These are phyloP conservation scores for Pelvicachromis taeniatus DNA, from an alignment of 2,113 vertebrate species.

Conservation along the genomic window DNA sequence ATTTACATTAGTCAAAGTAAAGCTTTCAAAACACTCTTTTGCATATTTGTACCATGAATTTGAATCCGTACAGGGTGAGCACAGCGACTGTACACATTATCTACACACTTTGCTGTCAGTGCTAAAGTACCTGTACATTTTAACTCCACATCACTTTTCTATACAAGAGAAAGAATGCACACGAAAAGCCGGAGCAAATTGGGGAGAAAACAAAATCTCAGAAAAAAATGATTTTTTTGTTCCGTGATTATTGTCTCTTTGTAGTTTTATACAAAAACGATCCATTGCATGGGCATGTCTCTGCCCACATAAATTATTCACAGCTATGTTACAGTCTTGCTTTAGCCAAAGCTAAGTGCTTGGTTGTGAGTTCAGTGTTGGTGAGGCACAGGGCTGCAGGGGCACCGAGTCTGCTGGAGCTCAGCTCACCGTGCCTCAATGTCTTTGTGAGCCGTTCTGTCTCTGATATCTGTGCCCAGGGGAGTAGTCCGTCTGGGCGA, in stretches of 20 bases:
- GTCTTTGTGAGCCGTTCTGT: slow-evolving; percentile 92
- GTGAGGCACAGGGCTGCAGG: slow-evolving; percentile 45
- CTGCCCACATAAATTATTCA: slow-evolving; percentile 65
- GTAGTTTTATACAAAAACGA: slow-evolving; percentile 64
- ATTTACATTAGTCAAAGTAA: slow-evolving; percentile 98
- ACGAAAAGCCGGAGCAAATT: slow-evolving; percentile 65
- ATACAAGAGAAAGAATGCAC: slow-evolving; percentile 77
- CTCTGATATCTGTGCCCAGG: slow-evolving; percentile 87
- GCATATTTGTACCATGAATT: slow-evolving; percentile 96
- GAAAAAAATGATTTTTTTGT: slow-evolving; percentile 69
- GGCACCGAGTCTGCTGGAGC: background rate
- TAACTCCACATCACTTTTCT: slow-evolving; percentile 60
- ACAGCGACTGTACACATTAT: slow-evolving; percentile 83
- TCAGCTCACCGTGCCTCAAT: slow-evolving; percentile 89
- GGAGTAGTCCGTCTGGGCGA: slow-evolving; percentile 96
- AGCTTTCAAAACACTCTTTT: slow-evolving; percentile 98
- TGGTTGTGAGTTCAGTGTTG: slow-evolving; percentile 59
- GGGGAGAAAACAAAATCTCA: slow-evolving; percentile 60
- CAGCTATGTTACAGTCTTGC: slow-evolving; percentile 72
- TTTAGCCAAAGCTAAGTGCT: slow-evolving; percentile 71
- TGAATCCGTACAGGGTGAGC: slow-evolving; percentile 80
- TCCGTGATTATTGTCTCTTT: slow-evolving; percentile 43
- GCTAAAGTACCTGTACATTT: slow-evolving; percentile 63
- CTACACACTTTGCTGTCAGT: slow-evolving; percentile 78
- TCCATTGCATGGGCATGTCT: slow-evolving; percentile 13